phyloP scores from a whole-genome alignment of 2,888 invertebrate genomes.

The Drosophila helvetica region DNA sequence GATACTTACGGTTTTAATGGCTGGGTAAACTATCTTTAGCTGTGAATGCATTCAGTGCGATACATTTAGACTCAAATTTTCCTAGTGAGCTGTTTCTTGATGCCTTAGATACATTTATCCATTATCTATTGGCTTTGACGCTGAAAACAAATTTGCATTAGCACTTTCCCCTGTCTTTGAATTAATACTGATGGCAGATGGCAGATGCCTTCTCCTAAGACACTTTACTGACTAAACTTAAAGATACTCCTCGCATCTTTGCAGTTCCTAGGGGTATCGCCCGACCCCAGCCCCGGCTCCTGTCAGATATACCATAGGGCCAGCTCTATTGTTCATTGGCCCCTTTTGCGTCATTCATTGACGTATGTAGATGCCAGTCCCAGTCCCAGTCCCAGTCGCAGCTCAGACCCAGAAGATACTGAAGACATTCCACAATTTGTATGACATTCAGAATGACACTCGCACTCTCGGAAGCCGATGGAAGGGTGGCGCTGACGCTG shows the following conservation, averaged over 20 bases:
- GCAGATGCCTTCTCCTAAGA: too few relatives aligned
- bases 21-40: too few relatives aligned
- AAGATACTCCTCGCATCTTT: background rate
- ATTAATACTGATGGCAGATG: too few relatives aligned
- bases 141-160: too few relatives aligned
- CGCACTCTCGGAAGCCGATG: too few relatives aligned
- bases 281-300: background rate
- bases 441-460: conserved; percentile 41
- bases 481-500: background rate
- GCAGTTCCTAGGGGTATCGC: background rate
- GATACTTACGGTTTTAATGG: background rate
- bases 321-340: conserved; percentile 25
- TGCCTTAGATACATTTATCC: too few relatives aligned
- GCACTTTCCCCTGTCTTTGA: too few relatives aligned
- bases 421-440: conserved; percentile 38
- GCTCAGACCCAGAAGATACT: background rate
- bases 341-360: conserved; percentile 16
- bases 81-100: too few relatives aligned
- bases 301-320: conserved; percentile 14
- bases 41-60: too few relatives aligned
- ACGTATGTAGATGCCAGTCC: background rate
- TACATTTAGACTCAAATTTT: too few relatives aligned
- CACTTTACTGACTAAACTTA: background rate
- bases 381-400: background rate
- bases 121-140: too few relatives aligned